Conservation (phyloP, 2,113 vertebrate species). For the Globicephala melas region DNA sequence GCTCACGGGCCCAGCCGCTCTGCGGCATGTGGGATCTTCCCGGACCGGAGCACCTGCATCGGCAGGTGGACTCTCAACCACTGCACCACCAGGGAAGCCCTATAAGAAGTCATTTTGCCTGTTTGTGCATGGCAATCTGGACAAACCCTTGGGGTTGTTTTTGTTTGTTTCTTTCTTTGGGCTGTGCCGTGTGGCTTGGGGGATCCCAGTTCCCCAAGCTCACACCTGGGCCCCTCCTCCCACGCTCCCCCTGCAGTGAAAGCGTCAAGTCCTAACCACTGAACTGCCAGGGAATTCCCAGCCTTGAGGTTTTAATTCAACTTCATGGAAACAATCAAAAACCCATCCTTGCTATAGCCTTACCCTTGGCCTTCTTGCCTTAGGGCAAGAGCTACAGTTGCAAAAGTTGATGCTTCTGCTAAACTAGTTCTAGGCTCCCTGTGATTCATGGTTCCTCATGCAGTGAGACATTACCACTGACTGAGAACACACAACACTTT, state of each 20-base stretch:
- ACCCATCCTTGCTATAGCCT: neutral
- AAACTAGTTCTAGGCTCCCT: neutral
- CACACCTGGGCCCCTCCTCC: neutral
- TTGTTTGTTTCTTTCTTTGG: neutral
- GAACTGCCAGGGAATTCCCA: neutral
- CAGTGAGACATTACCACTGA: neutral
- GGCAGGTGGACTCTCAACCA: no score
- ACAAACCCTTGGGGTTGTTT: neutral
- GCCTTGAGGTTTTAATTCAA: neutral
- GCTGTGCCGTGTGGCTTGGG: neutral
- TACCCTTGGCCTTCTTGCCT: neutral
- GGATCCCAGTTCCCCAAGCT: neutral
- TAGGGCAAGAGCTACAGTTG: neutral
- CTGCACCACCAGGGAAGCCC: no score
- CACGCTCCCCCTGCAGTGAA: neutral
- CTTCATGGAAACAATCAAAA: neutral
- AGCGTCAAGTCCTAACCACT: neutral
- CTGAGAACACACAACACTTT: neutral
- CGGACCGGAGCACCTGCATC: no score
- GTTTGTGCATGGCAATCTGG: neutral
- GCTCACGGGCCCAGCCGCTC: no score
- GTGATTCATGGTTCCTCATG: neutral
- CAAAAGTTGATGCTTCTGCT: neutral
- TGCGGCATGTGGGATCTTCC: no score
- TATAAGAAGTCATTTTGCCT: neutral